Conservation (phyloP, 2,888 invertebrate genomes). For the Drosophila imparisetae region DNA sequence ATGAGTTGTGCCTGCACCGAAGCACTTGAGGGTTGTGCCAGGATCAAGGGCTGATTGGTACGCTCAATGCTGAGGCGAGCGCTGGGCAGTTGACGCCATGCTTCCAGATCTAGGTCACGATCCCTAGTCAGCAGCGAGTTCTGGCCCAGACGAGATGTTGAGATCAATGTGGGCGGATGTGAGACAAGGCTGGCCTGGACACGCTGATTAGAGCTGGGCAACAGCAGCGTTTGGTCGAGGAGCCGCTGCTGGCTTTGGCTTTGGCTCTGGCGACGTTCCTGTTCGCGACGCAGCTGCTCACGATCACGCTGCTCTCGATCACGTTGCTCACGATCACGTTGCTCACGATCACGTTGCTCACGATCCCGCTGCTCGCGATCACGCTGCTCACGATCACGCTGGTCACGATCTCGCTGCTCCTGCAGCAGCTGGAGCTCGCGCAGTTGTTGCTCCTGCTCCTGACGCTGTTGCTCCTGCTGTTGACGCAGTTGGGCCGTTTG, state of each 20-base stretch:
- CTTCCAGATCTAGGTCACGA: constrained; percentile 73
- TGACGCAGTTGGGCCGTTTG: constrained; percentile 75
- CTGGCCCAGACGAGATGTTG: constrained; percentile 59
- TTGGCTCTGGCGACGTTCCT: constrained; percentile 51
- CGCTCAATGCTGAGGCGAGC: constrained; percentile 77
- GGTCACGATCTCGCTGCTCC: constrained; percentile 40
- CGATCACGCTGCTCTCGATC: constrained; percentile 57
- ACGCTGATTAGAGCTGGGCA: constrained; percentile 75
- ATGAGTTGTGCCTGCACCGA: constrained; percentile 82
- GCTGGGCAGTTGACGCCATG: constrained; percentile 65
- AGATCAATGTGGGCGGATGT: constrained; percentile 81
- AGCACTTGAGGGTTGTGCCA: constrained; percentile 82
- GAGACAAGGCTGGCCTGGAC: constrained; percentile 82
- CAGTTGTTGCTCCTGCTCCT: constrained; percentile 67
- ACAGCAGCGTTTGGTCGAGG: constrained; percentile 77
- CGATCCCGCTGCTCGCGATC: neutral
- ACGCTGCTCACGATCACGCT: constrained; percentile 45
- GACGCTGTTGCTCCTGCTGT: constrained; percentile 70
- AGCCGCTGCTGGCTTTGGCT: constrained; percentile 77
- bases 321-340: constrained; percentile 47
- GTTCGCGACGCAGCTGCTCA: constrained; percentile 49
- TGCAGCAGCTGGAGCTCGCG: constrained; percentile 76
- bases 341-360: constrained; percentile 66
- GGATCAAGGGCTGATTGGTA: constrained; percentile 71
- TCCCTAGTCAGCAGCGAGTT: constrained; percentile 68